These are phyloP conservation scores for Gymnogyps californianus DNA, from an alignment of 2,113 vertebrate genomes.

Conservation along the genomic window DNA sequence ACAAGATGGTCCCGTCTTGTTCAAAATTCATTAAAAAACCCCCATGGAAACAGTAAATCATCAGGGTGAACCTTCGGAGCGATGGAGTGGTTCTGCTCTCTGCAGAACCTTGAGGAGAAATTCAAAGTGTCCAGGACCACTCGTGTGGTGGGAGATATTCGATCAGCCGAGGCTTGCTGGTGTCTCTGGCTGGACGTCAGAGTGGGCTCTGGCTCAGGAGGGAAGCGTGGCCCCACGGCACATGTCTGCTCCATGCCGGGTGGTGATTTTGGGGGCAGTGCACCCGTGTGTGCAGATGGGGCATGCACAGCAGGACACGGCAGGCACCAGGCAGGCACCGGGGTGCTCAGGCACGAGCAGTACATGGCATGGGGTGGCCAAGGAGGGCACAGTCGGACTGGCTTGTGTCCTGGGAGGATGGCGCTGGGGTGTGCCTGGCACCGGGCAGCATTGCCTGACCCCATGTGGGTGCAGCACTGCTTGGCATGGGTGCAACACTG, in stretches of 20 bases:
- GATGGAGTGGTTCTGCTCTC: neutral
- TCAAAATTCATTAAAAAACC: neutral
- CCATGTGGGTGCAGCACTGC: neutral
- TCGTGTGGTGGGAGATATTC: fast-evolving
- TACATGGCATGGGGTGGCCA: too few species aligned
- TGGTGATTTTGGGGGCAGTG: neutral
- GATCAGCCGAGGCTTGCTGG: fast-evolving
- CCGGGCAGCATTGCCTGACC: neutral
- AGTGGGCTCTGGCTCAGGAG: neutral
- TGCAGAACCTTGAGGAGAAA: neutral
- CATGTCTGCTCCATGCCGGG: neutral
- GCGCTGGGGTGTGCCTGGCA: too few species aligned
- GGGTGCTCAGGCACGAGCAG: fast-evolving
- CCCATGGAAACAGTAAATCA: neutral
- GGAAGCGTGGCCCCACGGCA: fast-evolving
- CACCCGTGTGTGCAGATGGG: fast-evolving
- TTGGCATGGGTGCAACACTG: neutral
- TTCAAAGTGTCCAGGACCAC: neutral
- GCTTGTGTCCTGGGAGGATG: neutral
- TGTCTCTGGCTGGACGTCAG: neutral
- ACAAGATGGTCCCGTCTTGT: neutral
- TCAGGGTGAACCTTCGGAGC: neutral
- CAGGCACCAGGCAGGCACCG: neutral
- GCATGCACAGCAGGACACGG: fast-evolving
- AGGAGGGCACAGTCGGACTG: neutral